A percentile compares a stretch with the other conserved stretches of the same genome.
These are phyloP conservation scores for Puma concolor DNA, from an alignment of 2,113 vertebrate genomes.

Conservation along the genomic window DNA sequence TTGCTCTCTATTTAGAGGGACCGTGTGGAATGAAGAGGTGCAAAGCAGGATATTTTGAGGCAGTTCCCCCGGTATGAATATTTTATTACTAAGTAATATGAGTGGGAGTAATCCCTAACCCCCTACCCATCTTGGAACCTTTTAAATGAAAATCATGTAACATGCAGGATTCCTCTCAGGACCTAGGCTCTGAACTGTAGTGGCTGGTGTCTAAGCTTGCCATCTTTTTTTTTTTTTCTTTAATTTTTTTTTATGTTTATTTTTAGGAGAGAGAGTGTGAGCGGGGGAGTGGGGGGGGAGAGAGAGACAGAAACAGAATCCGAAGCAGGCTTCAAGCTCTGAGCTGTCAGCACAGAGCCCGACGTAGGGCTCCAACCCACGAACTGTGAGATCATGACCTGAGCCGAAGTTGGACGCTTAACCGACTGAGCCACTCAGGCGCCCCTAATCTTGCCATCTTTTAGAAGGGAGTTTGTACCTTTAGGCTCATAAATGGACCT, in stretches of 20 bases:
- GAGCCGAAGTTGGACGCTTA: too few relatives aligned
- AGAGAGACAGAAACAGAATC: too few relatives aligned
- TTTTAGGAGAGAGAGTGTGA: too few relatives aligned
- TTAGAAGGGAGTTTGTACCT: slow-evolving; percentile 24
- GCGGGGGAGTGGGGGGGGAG: too few relatives aligned
- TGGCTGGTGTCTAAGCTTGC: neutral
- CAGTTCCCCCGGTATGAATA: neutral
- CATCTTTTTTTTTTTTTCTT: neutral
- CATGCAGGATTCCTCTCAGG: neutral
- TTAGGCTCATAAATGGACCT: neutral
- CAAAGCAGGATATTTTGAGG: neutral
- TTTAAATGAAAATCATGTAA: slow-evolving; percentile 39
- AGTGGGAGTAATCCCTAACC: neutral
- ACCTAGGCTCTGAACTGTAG: neutral
- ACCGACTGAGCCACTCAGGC: too few relatives aligned
- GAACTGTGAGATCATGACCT: too few relatives aligned
- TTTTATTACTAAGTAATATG: slow-evolving; percentile 12
- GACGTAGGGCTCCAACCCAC: too few relatives aligned
- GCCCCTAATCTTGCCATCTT: neutral
- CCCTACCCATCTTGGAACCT: neutral
- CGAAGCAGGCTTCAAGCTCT: too few relatives aligned
- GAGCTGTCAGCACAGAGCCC: too few relatives aligned
- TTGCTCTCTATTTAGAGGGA: neutral
- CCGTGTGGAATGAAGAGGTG: neutral
- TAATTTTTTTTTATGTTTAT: too few relatives aligned